Base-by-base conservation (phyloP, 2,797 vertebrate species). In the Aphelocoma californica region DNA sequence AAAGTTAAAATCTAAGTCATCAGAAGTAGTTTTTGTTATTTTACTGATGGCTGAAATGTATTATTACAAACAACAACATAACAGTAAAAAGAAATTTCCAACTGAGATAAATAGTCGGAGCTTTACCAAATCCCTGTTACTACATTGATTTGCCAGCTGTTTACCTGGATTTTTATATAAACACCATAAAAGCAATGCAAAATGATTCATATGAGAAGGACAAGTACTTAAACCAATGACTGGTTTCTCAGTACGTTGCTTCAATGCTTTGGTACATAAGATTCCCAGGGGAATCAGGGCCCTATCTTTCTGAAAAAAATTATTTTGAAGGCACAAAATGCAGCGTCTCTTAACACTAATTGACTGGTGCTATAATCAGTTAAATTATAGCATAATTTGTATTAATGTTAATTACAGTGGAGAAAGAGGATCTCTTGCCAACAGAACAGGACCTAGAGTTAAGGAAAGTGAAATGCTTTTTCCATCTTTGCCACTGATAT, bases 351-450 rank as follows among this genome's bases (percentile, higher is more conserved):
- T 84, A 81, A 42, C 31, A 26, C 58, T 90, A 90, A 90, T 86
- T 96, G 73, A 74, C 48, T 88, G 18, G 44, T 90, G 12, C 57
- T 94, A 70, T 86, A 83, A 91, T 94, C 62, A 92, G 79, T 51
- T 66, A 88, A 92, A 93, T 75, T 88, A 60, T 36, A 64, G 16
- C 24, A 60, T 53, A 44, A 72, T 88, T 69, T 91, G 15, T 96
- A 93, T 86, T 81, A 79, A 69, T 75, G 18, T 2, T 86, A 92
- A 91, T 95, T 95, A 58, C 47, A 90, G 47, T 28, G 65, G 38
- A 71, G 61, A 91, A 91, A 69, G 38, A 83, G 44, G 24, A 10
- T 69, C 47, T 71, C 75, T 32, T 75, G 66, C 54, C 82, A 88
- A 15, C n/a, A 67, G 47, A 31, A 75, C 3, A 66, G 73, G 54